Conservation (phyloP, 2,888 invertebrate genomes). For the Creontiades dilutus region DNA sequence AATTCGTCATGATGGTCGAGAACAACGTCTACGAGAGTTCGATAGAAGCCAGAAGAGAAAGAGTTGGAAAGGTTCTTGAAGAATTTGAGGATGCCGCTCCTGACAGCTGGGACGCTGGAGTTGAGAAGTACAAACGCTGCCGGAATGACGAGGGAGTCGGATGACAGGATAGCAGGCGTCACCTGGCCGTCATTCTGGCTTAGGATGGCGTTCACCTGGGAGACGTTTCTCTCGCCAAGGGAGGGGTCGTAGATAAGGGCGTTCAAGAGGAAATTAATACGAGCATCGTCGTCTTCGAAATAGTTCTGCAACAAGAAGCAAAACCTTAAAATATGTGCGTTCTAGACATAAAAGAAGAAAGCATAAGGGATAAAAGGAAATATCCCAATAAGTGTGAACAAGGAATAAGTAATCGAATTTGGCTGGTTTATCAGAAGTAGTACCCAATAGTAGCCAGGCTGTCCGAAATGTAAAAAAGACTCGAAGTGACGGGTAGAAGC, state of each 20-base stretch:
- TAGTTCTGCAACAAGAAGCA: conserved; percentile 70
- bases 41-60: conserved; percentile 71
- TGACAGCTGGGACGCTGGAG: conserved; percentile 81
- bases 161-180: conserved; percentile 50
- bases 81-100: conserved; percentile 81
- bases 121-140: conserved; percentile 82
- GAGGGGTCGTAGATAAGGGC: conserved; percentile 67
- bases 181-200: conserved; percentile 5
- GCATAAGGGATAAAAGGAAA: too few relatives aligned
- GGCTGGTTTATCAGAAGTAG: too few relatives aligned
- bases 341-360: too few relatives aligned
- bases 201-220: conserved; percentile 61
- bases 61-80: conserved; percentile 78
- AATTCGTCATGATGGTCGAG: conserved; percentile 73
- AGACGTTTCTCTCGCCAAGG: conserved; percentile 47
- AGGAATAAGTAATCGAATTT: too few relatives aligned
- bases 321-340: background rate
- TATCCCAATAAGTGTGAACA: too few relatives aligned
- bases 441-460: too few relatives aligned
- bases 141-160: conserved; percentile 77
- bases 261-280: conserved; percentile 73
- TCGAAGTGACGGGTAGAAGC: too few relatives aligned
- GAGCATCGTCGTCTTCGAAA: conserved; percentile 70
- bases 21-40: conserved; percentile 72
- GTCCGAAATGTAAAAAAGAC: too few relatives aligned